Evolutionary conservation across 2,113 vertebrate species (phyloP).

Genomic region (Narcine bancroftii): DNA sequence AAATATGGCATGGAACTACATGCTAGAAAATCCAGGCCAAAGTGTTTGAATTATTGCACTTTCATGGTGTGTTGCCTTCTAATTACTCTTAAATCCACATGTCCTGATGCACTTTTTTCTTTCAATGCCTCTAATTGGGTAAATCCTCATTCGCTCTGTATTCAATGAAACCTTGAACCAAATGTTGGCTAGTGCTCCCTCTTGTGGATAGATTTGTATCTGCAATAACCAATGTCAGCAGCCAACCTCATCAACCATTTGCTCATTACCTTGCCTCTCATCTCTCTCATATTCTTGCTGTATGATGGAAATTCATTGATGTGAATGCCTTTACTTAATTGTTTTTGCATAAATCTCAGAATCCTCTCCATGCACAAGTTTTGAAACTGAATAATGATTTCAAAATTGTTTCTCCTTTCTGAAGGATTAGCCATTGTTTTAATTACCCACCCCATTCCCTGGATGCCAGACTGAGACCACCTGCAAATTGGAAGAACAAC

Average conservation of each 20-base stretch:
- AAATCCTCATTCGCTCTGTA: too few relatives aligned
- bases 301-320: neutral
- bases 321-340: neutral
- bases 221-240: neutral
- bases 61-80: neutral
- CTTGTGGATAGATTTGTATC: constrained; percentile 13
- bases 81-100: neutral
- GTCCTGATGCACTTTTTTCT: neutral
- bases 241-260: neutral
- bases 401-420: too few relatives aligned
- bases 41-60: neutral
- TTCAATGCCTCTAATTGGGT: neutral
- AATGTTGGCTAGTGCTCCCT: neutral
- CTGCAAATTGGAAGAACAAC: too few relatives aligned
- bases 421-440: too few relatives aligned
- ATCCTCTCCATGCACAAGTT: neutral
- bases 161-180: neutral
- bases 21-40: too few relatives aligned
- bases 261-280: too few relatives aligned
- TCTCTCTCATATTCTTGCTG: neutral
- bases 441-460: too few relatives aligned
- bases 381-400: too few relatives aligned
- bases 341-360: neutral
- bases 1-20: too few relatives aligned
- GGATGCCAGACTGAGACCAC: too few relatives aligned